These are phyloP conservation scores for Alentia gelatinosa DNA, from an alignment of 2,888 invertebrate species.

Conservation along the genomic window DNA sequence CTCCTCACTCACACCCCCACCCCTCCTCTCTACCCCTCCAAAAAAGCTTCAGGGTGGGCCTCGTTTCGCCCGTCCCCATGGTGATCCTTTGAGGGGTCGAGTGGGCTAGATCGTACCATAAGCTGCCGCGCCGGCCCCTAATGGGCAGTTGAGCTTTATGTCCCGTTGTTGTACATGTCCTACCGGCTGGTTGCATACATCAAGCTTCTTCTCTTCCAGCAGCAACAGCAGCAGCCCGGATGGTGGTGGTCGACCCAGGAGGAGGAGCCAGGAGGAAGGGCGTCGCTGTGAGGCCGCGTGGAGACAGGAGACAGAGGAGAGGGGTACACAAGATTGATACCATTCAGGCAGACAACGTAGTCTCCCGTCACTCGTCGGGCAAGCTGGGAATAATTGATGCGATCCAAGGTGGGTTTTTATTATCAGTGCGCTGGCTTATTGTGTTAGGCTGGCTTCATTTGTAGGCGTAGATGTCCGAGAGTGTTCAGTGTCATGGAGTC, in stretches of 20 bases:
- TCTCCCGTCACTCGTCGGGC: not conserved
- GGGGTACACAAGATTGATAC: not conserved
- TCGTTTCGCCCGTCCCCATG: too few relatives aligned
- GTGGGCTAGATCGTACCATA: not conserved
- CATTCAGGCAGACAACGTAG: not conserved
- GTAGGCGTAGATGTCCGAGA: not conserved
- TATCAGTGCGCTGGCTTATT: not conserved
- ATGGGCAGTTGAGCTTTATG: conserved; percentile 1
- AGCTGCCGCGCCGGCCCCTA: not conserved
- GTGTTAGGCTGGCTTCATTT: not conserved
- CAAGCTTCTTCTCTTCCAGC: not conserved
- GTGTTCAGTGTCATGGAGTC: too few relatives aligned
- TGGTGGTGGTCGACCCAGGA: conserved; percentile 6
- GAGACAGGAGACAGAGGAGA: not conserved
- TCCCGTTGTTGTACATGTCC: conserved; percentile 4
- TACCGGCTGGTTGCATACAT: not conserved
- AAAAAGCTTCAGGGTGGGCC: too few relatives aligned
- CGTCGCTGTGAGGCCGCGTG: not conserved
- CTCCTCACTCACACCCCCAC: not conserved
- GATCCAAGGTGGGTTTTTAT: not conserved
- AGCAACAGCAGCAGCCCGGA: not conserved
- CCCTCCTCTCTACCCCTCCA: too few relatives aligned
- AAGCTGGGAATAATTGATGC: not conserved
- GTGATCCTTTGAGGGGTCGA: too few relatives aligned
- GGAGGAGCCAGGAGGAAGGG: not conserved